Evolutionary conservation across 2,113 vertebrate species (phyloP).

Genomic region (Dipodomys merriami): DNA sequence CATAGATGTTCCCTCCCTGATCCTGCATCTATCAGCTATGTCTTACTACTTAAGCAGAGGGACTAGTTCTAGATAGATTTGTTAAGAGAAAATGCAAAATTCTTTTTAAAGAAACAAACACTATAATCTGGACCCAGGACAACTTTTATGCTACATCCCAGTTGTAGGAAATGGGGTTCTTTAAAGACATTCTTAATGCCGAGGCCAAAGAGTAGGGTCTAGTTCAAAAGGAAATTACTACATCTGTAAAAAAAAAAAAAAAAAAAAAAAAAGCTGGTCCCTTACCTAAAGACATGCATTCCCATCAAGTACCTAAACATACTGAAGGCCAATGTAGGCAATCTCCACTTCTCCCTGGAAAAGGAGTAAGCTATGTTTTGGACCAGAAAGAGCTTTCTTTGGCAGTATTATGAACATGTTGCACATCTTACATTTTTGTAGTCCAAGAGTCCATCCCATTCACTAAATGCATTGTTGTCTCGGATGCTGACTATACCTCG

Average conservation of each 20-base stretch:
- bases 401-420: neutral
- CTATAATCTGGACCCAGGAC: neutral
- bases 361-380: neutral
- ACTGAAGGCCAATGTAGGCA: neutral
- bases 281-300: neutral
- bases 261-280: neutral
- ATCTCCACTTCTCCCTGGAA: neutral
- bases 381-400: neutral
- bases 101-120: neutral
- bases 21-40: neutral
- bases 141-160: neutral
- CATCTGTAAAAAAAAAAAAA: neutral
- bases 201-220: neutral
- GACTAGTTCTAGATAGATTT: neutral
- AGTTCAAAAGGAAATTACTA: neutral
- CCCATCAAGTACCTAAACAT: neutral
- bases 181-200: neutral
- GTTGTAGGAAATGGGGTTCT: neutral
- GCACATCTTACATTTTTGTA: constrained; percentile 74
- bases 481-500: constrained; percentile 64
- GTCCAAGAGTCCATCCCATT: constrained; percentile 78
- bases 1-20: accelerated
- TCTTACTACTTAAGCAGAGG: neutral
- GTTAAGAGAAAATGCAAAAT: neutral
- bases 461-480: constrained; percentile 73